Base-by-base conservation (phyloP, 2,113 vertebrate genomes). In the Eudyptes chrysolophus region DNA sequence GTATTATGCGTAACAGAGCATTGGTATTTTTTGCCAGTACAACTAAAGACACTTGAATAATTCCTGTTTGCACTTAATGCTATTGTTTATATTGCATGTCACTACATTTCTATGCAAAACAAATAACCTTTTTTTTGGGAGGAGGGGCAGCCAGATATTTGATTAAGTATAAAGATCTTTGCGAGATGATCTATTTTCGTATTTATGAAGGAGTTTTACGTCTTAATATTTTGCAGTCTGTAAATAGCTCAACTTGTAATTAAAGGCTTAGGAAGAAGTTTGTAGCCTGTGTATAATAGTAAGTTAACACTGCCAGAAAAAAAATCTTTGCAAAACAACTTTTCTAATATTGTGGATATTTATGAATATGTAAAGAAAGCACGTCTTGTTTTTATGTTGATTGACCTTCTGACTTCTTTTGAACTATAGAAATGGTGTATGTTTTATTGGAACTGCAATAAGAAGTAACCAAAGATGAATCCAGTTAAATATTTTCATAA, bases 91-190 rank as follows among this genome's bases (percentile, higher is more conserved):
- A 98, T 97, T 98, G 98, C 94, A 97, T 98, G 94, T 98, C 98
- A 99, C 98, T 98, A 99, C 98, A 99, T 98, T 99, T 99, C 99
- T 99, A 99, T 99, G 99, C 99, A 99, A 99, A 97, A 94, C 96
- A 97, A 96, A 80, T 97, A 96, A 97, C 94, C 79, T 96, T 97
- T 96, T 81, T 96, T 90, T 66, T 2, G 46, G 74, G 88, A 89
- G 89, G 70, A 87, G 97, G 97, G 98, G 98, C 97, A 97, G 97
- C 97, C 96, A 98, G 98, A 98, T 97, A 97, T 98, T 99, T 99
- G 97, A 97, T 95, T 97, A 98, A 98, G 95, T 98, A 98, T 99
- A 98, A 98, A 98, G 97, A 97, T 78, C 95, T 98, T 98, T 98
- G 93, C 79, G 82, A 99, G 96, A 98, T 98, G 96, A 98, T 99